Percentiles rank a stretch among this genome's conserved stretches.
These are phyloP conservation scores for Heterohyrax brucei DNA, from an alignment of 2,797 vertebrate genomes.

Conservation along the genomic window DNA sequence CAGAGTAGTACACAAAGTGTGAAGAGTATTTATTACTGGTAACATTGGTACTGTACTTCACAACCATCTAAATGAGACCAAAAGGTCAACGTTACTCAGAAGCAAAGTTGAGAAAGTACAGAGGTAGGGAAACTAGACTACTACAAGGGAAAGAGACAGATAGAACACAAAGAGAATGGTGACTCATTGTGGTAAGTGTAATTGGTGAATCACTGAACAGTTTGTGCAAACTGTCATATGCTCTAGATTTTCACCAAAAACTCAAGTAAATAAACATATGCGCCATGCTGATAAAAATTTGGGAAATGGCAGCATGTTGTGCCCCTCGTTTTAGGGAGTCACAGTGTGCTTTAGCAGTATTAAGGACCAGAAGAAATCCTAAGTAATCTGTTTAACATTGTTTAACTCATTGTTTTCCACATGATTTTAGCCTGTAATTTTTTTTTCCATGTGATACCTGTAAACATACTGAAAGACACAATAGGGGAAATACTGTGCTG, in stretches of 20 bases:
- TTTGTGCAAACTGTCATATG: not conserved
- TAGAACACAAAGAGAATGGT: not conserved
- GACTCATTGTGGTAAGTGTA: not conserved
- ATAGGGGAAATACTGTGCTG: not conserved
- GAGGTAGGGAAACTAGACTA: not conserved
- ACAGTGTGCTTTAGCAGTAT: not conserved
- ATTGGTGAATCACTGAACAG: not conserved
- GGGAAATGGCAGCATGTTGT: not conserved
- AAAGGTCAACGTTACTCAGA: not conserved
- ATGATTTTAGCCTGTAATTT: not conserved
- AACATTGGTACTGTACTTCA: not conserved
- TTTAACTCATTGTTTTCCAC: constrained; percentile 28
- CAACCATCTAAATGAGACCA: not conserved
- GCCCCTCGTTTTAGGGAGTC: not conserved
- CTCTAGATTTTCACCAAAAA: not conserved
- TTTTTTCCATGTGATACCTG: not conserved
- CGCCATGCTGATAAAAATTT: not conserved
- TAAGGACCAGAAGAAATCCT: not conserved
- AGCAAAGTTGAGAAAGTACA: not conserved
- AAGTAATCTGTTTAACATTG: not conserved
- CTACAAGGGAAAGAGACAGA: not conserved
- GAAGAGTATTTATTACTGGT: too few species aligned
- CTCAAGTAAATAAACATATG: not conserved
- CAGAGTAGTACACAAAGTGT: not conserved
- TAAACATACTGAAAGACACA: constrained; percentile 28